phyloP scores from a whole-genome alignment of 2,797 vertebrate genomes.

The Fringilla coelebs region DNA sequence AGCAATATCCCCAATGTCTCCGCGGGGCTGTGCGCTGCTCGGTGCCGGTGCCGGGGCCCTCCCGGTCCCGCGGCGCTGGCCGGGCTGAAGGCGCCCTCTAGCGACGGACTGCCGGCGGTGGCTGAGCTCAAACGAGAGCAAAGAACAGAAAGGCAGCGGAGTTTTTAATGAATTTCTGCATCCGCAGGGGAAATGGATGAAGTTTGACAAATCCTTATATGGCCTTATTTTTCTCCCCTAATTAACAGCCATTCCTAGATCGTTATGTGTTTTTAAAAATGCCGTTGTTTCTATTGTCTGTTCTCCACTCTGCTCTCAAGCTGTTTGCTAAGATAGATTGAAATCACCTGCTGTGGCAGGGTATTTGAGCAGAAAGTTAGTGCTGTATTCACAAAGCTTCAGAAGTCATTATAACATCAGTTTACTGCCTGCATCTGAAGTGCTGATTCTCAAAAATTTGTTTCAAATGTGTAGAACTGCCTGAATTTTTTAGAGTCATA shows the following conservation, averaged over 20 bases:
- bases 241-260: not conserved
- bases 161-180: not conserved
- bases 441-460: not conserved
- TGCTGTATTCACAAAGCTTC: not conserved
- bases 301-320: not conserved
- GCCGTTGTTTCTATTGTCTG: not conserved
- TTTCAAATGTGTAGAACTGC: not conserved
- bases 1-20: rapidly evolving
- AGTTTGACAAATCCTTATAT: not conserved
- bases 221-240: not conserved
- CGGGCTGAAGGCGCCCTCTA: constrained; percentile 50
- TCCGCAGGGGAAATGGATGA: not conserved
- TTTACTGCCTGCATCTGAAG: not conserved
- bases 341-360: not conserved
- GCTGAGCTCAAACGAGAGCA: not conserved
- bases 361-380: not conserved
- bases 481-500: not conserved
- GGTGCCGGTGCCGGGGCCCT: too few relatives aligned
- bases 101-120: not conserved
- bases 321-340: not conserved
- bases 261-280: not conserved
- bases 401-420: not conserved
- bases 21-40: not conserved
- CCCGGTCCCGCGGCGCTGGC: not conserved
- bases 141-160: not conserved